Percentiles rank a stretch among this genome's conserved stretches.
Evolutionary conservation across 2,888 invertebrate species (phyloP).

Genomic region (Microplitis manilae): DNA sequence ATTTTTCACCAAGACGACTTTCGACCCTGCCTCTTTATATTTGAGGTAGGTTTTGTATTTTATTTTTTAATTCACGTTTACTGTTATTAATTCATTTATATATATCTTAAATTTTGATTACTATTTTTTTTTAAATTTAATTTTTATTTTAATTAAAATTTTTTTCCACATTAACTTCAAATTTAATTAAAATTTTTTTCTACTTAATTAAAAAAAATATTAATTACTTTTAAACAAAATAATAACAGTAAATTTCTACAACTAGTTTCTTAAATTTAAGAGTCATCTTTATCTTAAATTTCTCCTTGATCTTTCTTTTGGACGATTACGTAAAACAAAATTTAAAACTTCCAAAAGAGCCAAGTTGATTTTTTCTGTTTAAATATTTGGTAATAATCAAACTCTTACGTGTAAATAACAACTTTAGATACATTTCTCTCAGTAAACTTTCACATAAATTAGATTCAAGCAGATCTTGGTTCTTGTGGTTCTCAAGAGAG

Average conservation of each 20-base stretch:
- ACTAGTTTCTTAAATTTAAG: not conserved
- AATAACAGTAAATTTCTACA: not conserved
- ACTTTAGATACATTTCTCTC: constrained; percentile 47
- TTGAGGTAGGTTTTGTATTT: not conserved
- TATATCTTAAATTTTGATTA: not conserved
- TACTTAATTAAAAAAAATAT: not conserved
- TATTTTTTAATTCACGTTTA: not conserved
- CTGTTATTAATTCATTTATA: not conserved
- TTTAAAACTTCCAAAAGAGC: too few relatives aligned
- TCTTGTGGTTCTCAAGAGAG: constrained; percentile 53
- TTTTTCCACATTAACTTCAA: not conserved
- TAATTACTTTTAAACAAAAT: not conserved
- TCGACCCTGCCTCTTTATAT: constrained; percentile 16
- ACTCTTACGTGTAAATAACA: not conserved
- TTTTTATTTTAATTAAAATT: not conserved
- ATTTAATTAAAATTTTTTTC: not conserved
- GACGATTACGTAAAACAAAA: not conserved
- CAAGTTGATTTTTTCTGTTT: not conserved
- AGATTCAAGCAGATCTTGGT: constrained; percentile 55
- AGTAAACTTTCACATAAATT: constrained; percentile 65
- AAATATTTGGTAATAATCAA: constrained; percentile 1
- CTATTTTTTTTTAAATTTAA: not conserved
- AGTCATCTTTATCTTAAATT: constrained; percentile 3
- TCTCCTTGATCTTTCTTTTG: not conserved
- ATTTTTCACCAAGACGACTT: not conserved